Evolutionary conservation across 2,113 vertebrate species (phyloP).

Genomic region (Procavia capensis): DNA sequence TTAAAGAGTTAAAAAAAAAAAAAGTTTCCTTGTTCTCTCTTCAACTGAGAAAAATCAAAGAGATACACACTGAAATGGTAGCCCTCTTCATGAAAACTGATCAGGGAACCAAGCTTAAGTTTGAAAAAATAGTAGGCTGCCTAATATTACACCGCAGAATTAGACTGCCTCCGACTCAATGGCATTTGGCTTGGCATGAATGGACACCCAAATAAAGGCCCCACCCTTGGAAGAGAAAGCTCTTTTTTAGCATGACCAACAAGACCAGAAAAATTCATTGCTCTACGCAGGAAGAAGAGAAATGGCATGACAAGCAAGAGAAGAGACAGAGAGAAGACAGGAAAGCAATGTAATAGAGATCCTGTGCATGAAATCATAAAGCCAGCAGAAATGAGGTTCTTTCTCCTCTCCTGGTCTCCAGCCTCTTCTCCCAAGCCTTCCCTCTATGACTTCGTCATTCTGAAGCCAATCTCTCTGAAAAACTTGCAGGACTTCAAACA

Average conservation of each 20-base stretch:
- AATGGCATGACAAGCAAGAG: neutral
- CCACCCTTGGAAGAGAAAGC: neutral
- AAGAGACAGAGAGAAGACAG: neutral
- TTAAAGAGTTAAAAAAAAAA: conserved; percentile 35
- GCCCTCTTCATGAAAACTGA: neutral
- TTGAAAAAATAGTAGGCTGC: neutral
- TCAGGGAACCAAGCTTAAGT: neutral
- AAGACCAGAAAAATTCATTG: neutral
- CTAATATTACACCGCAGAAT: neutral
- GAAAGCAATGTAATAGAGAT: neutral
- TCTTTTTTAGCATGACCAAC: neutral
- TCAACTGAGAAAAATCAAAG: neutral
- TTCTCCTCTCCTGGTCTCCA: neutral
- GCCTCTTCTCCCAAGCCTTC: neutral
- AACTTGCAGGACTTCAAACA: neutral
- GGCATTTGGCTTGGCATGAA: too few relatives aligned
- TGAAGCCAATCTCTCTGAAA: neutral
- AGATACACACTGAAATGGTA: neutral
- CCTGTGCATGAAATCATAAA: neutral
- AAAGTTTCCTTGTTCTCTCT: neutral
- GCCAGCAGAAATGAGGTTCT: neutral
- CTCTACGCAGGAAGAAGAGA: neutral
- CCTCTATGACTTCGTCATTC: neutral
- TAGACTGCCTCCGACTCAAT: neutral
- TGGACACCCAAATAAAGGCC: neutral